Evolutionary conservation across 2,888 invertebrate genomes (phyloP).

Genomic region (Acronicta leporina): DNA sequence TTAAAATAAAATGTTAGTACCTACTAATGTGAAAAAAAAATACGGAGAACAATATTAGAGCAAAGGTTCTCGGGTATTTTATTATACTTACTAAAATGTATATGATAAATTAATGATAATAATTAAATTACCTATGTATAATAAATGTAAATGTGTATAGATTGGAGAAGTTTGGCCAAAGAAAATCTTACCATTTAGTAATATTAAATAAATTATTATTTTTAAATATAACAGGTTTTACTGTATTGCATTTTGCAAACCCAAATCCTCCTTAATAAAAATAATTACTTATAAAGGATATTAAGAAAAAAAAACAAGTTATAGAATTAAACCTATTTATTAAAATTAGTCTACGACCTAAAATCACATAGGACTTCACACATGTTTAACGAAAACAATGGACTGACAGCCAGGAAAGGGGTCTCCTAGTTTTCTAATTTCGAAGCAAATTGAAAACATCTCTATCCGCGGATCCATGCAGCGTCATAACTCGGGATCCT

Average conservation of each 20-base stretch:
- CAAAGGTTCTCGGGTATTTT: too few relatives aligned
- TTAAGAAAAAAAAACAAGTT: constrained; percentile 6
- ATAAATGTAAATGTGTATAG: constrained; percentile 43
- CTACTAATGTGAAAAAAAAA: not conserved
- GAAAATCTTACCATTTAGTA: constrained; percentile 64
- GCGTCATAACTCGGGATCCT: too few relatives aligned
- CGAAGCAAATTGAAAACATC: too few relatives aligned
- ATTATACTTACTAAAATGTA: not conserved
- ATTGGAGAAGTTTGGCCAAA: constrained; percentile 66
- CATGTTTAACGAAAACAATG: not conserved
- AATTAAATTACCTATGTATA: constrained; percentile 1
- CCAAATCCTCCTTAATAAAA: too few relatives aligned
- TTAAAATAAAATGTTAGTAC: not conserved
- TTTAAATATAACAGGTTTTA: constrained; percentile 2
- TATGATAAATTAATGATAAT: not conserved
- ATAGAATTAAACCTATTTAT: constrained; percentile 36
- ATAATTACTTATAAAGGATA: constrained; percentile 1
- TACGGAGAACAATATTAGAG: not conserved
- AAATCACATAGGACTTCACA: constrained; percentile 27
- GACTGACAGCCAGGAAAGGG: not conserved
- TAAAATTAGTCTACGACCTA: constrained; percentile 25
- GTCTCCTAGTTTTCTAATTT: too few relatives aligned
- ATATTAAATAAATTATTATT: constrained; percentile 46
- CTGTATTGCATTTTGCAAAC: too few relatives aligned
- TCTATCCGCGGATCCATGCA: not conserved